A percentile compares a stretch with the other conserved stretches of the same genome.
These are phyloP conservation scores for Lepidothrix coronata DNA, from an alignment of 2,113 vertebrate species.

Conservation along the genomic window DNA sequence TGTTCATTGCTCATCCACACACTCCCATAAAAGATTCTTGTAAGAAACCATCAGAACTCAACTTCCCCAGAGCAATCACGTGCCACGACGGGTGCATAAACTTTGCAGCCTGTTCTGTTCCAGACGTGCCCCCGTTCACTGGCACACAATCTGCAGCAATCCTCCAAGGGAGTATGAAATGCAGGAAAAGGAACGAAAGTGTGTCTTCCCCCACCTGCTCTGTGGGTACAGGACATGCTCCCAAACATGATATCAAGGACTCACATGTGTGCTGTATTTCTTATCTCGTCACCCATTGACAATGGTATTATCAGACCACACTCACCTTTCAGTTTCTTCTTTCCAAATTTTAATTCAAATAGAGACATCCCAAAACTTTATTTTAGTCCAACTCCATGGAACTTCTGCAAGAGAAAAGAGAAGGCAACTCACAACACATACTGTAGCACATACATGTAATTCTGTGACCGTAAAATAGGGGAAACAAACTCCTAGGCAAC, in stretches of 20 bases:
- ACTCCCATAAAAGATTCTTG: neutral
- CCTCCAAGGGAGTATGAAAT: neutral
- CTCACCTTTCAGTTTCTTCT: constrained; percentile 75
- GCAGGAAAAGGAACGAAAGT: neutral
- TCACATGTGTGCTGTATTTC: accelerated
- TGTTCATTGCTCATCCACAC: neutral
- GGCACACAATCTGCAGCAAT: accelerated
- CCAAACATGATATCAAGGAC: neutral
- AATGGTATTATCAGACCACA: neutral
- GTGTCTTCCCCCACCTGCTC: neutral
- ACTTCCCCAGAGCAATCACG: neutral
- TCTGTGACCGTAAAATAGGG: neutral
- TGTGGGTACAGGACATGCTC: neutral
- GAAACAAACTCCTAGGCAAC: neutral
- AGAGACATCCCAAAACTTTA: constrained; percentile 74
- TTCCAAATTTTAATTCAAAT: constrained; percentile 67
- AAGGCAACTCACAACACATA: neutral
- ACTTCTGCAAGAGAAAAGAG: constrained; percentile 66
- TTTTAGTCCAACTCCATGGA: constrained; percentile 72
- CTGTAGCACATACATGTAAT: neutral
- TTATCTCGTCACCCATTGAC: neutral
- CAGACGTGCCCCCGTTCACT: accelerated
- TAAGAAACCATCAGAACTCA: neutral
- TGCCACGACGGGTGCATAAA: neutral
- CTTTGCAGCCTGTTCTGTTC: neutral